Conservation (phyloP, 2,888 invertebrate species). For the Dysmachus trigonus region DNA sequence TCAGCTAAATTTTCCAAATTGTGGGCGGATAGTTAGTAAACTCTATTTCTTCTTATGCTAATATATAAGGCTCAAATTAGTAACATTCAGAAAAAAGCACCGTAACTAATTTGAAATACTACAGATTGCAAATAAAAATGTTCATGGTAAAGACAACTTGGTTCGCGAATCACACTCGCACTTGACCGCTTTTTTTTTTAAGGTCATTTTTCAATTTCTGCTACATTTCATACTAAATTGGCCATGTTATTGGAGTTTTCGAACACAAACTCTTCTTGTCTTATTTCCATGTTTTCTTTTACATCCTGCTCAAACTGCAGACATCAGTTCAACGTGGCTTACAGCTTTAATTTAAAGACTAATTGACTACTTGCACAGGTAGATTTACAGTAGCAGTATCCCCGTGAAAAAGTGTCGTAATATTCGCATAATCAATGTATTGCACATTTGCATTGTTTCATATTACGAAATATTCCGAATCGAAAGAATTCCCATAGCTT, state of each 20-base stretch:
- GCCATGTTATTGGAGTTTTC: not conserved
- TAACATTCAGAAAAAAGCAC: too few relatives aligned
- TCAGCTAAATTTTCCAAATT: too few relatives aligned
- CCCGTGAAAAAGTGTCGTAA: not conserved
- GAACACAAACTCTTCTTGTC: not conserved
- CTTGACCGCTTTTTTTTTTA: too few relatives aligned
- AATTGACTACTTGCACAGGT: not conserved
- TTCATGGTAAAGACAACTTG: too few relatives aligned
- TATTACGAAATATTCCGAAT: not conserved
- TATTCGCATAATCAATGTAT: not conserved
- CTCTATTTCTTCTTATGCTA: too few relatives aligned
- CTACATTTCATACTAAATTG: not conserved
- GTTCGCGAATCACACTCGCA: too few relatives aligned
- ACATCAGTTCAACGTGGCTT: not conserved
- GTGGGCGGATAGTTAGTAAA: too few relatives aligned
- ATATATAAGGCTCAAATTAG: too few relatives aligned
- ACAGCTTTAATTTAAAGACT: not conserved
- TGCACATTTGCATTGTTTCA: not conserved
- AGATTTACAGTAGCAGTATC: not conserved
- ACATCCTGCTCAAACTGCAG: not conserved
- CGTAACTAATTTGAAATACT: too few relatives aligned
- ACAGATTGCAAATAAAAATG: too few relatives aligned
- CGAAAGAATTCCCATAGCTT: not conserved
- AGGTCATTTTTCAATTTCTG: not conserved
- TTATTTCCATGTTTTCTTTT: too few relatives aligned